These are phyloP conservation scores for Lutra lutra DNA, from an alignment of 2,797 vertebrate genomes.

Conservation along the genomic window DNA sequence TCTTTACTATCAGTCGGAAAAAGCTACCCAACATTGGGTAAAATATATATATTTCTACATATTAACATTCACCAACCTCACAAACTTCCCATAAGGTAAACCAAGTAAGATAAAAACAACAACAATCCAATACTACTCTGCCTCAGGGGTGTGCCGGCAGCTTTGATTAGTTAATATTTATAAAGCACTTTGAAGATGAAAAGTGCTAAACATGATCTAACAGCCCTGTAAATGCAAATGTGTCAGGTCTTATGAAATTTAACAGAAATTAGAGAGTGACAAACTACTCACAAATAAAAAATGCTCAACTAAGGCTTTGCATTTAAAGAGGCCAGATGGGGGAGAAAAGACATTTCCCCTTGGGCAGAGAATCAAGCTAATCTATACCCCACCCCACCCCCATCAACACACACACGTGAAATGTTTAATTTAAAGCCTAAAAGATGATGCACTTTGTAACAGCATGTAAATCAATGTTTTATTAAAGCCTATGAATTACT, in stretches of 20 bases:
- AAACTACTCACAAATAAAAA: constrained; percentile 65
- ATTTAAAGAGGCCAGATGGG: constrained; percentile 78
- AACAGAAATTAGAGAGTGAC: constrained; percentile 78
- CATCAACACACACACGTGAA: constrained; percentile 1
- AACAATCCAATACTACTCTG: neutral
- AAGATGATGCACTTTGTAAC: constrained; percentile 73
- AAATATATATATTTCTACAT: neutral
- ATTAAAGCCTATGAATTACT: constrained; percentile 77
- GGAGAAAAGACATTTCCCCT: constrained; percentile 60
- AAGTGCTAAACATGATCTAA: constrained; percentile 71
- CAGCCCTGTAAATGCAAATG: constrained; percentile 62
- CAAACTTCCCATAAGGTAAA: constrained; percentile 50
- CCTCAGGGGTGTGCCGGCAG: constrained; percentile 16
- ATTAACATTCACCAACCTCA: neutral
- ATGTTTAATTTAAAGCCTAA: constrained; percentile 80
- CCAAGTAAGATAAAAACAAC: constrained; percentile 38
- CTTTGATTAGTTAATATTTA: constrained; percentile 70
- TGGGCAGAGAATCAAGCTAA: constrained; percentile 66
- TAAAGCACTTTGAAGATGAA: constrained; percentile 69
- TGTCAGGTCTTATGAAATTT: constrained; percentile 79
- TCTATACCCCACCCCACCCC: neutral
- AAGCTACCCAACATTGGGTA: neutral
- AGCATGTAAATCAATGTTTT: constrained; percentile 80
- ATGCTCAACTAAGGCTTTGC: constrained; percentile 61
- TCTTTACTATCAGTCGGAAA: neutral